A percentile compares a stretch with the other conserved stretches of the same genome.
Conservation (phyloP, 2,113 vertebrate species). For the Motacilla alba region DNA sequence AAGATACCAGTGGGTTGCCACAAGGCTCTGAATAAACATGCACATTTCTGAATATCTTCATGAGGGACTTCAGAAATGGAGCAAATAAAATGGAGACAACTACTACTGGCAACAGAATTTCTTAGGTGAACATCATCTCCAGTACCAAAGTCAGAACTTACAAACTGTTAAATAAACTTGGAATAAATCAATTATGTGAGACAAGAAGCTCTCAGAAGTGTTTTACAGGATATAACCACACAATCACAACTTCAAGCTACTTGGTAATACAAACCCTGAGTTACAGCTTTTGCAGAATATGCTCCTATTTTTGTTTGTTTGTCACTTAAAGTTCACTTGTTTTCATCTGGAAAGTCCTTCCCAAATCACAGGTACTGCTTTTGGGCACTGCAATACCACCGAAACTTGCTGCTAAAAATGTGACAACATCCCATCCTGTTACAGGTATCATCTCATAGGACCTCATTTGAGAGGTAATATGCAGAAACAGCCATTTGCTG, state of each 20-base stretch:
- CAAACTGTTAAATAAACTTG: background rate
- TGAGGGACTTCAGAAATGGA: background rate
- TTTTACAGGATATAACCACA: background rate
- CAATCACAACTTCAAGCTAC: background rate
- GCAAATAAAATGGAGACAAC: background rate
- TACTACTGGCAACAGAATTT: background rate
- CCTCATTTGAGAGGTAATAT: background rate
- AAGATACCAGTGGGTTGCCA: background rate
- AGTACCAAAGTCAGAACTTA: background rate
- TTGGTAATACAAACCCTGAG: rapidly evolving
- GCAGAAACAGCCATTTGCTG: background rate
- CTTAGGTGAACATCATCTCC: background rate
- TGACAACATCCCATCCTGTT: background rate
- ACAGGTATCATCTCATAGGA: background rate
- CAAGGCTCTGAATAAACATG: background rate
- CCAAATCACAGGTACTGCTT: background rate
- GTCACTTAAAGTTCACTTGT: background rate
- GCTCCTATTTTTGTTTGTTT: background rate
- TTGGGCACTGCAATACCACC: background rate
- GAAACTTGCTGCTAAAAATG: background rate
- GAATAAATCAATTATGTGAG: background rate
- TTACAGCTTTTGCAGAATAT: background rate
- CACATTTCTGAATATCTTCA: background rate
- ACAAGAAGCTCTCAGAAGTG: background rate
- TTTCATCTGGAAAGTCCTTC: background rate